Evolutionary conservation across 1,140 invertebrate genomes (phyloP), one percentile per base, ranked within the genome.

Genomic region (Drosophila pachea): DNA sequence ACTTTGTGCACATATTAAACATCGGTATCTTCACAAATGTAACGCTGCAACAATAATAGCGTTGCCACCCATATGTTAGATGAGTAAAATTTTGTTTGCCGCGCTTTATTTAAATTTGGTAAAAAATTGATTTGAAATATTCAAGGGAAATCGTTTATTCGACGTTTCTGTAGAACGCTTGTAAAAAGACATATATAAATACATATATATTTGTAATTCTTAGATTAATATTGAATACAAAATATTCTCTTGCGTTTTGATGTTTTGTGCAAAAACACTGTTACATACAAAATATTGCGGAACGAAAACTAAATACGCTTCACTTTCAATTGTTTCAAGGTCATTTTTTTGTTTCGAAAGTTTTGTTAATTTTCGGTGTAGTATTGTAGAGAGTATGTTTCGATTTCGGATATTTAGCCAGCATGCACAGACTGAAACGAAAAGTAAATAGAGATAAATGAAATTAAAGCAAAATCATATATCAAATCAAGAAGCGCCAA

Each of bases 381-480:
- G 42, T 53, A 53, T 53, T 77, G 70, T 78, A 58, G 45, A 84
- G 78, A 70, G 61, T 74, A 40, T 68, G 50, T n/a, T 59, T 68
- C 66, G 59, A 42, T 55, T 65, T 83, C 74, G 63, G 68, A 64
- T 48, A 61, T 76, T 88, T 89, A 89, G 73, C 88, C 89, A 78
- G 89, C 89, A 89, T 89, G 89, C 81, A 89, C 87, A 67, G 89
- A 89, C 89, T 89, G 89, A 89, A 89, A 89, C 74, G 76, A 87
- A 78, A 70, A 77, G 64, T 75, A 69, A 78, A 72, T 73, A 76
- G 70, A 84, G 69, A 67, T 64, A 84, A 69, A 68, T 48, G 14
- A 88, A 87, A 45, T 78, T 73, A 69, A 89, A 69, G 52, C 40
- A 52, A 78, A 86, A 75, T 64, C 49, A 78, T 61, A 79, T 75